These are phyloP conservation scores for Calypte anna DNA, from an alignment of 2,113 vertebrate species.

Conservation along the genomic window DNA sequence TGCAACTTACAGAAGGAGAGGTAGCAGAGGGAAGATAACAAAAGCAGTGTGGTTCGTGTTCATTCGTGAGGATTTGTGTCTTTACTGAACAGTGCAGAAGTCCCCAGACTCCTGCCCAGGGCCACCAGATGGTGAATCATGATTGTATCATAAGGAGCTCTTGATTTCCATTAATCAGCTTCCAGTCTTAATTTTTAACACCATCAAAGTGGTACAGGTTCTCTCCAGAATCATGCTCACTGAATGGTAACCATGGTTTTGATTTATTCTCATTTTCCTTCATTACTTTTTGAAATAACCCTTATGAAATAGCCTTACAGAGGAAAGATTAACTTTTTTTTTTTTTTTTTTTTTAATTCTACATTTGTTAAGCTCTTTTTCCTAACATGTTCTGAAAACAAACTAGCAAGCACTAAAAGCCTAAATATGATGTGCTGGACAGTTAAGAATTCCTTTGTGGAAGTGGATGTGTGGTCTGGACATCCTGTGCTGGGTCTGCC, in stretches of 20 bases:
- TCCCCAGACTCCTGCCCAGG: not conserved
- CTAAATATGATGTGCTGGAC: not conserved
- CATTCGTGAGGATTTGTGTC: not conserved
- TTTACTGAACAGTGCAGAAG: not conserved
- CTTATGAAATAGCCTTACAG: not conserved
- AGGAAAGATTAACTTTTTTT: not conserved
- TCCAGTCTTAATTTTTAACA: not conserved
- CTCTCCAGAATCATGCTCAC: not conserved
- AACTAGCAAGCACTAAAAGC: not conserved
- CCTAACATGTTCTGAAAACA: not conserved
- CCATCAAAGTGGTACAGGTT: not conserved
- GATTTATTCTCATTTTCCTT: not conserved
- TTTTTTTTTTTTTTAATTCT: not conserved
- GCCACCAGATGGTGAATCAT: not conserved
- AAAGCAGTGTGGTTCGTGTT: not conserved
- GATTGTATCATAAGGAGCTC: not conserved
- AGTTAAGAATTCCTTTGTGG: not conserved
- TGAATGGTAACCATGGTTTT: not conserved
- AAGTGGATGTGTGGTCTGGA: not conserved
- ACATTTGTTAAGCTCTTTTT: not conserved
- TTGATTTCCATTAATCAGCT: not conserved
- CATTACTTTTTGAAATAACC: not conserved
- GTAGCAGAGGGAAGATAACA: not conserved
- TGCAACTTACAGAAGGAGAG: not conserved
- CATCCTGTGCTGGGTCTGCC: not conserved